Base-by-base conservation (phyloP, 2,113 vertebrate genomes). In the Tricholaema leucomelas region DNA sequence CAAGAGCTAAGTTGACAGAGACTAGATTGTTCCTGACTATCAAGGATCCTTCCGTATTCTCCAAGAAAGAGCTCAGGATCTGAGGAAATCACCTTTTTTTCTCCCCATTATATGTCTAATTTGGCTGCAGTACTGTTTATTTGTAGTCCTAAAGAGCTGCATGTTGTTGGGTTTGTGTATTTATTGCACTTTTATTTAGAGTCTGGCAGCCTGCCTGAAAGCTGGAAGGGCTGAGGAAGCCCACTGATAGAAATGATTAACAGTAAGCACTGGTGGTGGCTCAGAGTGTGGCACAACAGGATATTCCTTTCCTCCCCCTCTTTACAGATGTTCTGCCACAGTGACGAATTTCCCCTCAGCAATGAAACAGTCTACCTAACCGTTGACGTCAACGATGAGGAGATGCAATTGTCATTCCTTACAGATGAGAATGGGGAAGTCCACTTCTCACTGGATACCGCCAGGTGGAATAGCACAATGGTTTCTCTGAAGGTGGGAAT, bases 361-460 rank as follows among this genome's bases (percentile, higher is more conserved):
- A 96, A 97, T 28, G 55, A 92, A 40, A 94, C 54, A 0, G 83
- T 95, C 55, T 90, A 95, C 85, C 85, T 97, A 28, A 25, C 30
- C 44, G 36, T 93, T 56, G 91, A 97, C 0, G 1, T 95, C 54
- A 59, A 95, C 21, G 81, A 96, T 11, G 56, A 93, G 38, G 12
- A 95, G 38, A 92, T 30, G 6, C 31, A 80, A 9, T 18, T 96
- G 23, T 70, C 89, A 11, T 35, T 95, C 27, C 16, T 92, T 69
- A 96, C 96, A 7, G 90, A 96, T 81, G 82, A 89, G 23, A 88
- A 96, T 0, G 94, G 96, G 14, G 76, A 96, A 92, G 95, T 33
- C 33, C 82, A 79, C 66, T 97, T 97, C 87, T 79, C 84, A 6
- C 85, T 97, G 35, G 67, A 96, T 56, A 96, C 96, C n/a, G 87